Base-by-base conservation (phyloP, 2,888 invertebrate genomes). In the Drosophila nr. perissopoda region DNA sequence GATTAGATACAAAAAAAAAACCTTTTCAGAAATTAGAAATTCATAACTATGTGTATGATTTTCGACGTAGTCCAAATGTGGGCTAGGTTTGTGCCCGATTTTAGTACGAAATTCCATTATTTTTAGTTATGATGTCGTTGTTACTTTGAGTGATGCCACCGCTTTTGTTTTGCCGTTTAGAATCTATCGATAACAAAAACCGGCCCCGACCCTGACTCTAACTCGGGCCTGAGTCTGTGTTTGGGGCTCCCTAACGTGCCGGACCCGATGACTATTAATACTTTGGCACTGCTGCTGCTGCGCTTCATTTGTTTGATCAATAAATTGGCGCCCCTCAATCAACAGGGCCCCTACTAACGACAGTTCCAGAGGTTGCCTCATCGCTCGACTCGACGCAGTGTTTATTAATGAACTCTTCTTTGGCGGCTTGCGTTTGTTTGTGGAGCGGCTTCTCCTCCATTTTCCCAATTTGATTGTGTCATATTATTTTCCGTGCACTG, bases 251-350 rank as follows among this genome's bases (percentile, higher is more conserved):
- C 61, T 49, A 49, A 64, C 18, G 48, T 49, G 48, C 33, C 59
- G 51, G 21, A 45, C 29, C 60, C 34, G 52, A 61, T 53, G 40
- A 53, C 61, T 53, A 36, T 25, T 36, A 45, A 42, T 27, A 54
- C 33, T 60, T 36, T 69, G 27, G 40, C 8, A 8, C 25, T 42
- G 42, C 42, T 54, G 61, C 27, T 58, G 83, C 69, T 78, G 85
- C 81, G 85, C 74, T 82, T 85, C 77, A 83, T 83, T 88, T 85
- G 85, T 85, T 85, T 85, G 85, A 85, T 85, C 85, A 88, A 85
- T 85, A 85, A 83, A 73, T 88, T 87, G 65, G 62, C 64, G 72
- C 61, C 63, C 69, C 65, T 58, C 61, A 67, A 59, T 82, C 72
- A 68, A 61, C 40, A 42, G 54, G 57, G 48, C 51, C 42, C 64